Evolutionary conservation across 2,888 invertebrate genomes (phyloP).

Genomic region (Cataglyphis cursor): DNA sequence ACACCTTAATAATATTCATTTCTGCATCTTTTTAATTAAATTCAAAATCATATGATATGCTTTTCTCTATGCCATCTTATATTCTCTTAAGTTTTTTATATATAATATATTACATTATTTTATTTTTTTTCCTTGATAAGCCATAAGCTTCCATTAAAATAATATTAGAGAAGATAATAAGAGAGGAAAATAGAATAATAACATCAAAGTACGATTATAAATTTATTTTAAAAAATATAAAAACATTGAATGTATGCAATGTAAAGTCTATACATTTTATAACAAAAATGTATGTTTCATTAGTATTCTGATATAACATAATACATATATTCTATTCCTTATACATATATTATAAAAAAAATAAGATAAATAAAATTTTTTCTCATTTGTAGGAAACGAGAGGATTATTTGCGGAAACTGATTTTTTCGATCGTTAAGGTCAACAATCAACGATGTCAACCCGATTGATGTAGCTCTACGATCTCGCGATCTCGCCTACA

Average conservation of each 20-base stretch:
- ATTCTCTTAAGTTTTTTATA: too few relatives aligned
- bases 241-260: background rate
- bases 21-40: background rate
- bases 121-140: background rate
- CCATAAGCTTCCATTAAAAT: background rate
- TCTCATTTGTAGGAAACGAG: background rate
- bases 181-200: background rate
- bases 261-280: background rate
- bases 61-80: background rate
- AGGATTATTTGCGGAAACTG: background rate
- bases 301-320: background rate
- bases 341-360: background rate
- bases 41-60: background rate
- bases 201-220: background rate
- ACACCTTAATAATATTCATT: background rate
- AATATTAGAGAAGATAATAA: background rate
- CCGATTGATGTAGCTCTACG: slow-evolving; percentile 22
- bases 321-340: background rate
- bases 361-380: background rate
- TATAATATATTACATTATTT: background rate
- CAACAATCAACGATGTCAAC: slow-evolving; percentile 47
- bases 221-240: background rate
- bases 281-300: background rate
- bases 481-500: slow-evolving; percentile 19
- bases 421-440: background rate